A percentile compares a stretch with the other conserved stretches of the same genome.
Evolutionary conservation across 1,140 invertebrate species (phyloP).

Genomic region (Bombus vancouverensis): DNA sequence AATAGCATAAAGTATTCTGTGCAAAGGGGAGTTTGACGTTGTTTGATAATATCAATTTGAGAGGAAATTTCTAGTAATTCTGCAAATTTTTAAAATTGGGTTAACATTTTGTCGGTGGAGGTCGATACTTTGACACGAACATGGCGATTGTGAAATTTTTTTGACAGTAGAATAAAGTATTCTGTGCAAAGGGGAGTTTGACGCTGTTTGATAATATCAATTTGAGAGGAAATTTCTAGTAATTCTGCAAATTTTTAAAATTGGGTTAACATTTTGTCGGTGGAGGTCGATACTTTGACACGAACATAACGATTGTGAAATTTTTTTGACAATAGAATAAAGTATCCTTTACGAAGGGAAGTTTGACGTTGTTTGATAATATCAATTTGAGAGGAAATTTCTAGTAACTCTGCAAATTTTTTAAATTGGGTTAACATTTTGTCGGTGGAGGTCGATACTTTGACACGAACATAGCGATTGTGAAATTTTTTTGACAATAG

Average conservation of each 20-base stretch:
- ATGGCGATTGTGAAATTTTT: neutral
- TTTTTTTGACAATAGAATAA: neutral
- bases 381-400: neutral
- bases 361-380: neutral
- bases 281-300: neutral
- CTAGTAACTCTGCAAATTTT: neutral
- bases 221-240: neutral
- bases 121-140: neutral
- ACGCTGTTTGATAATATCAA: neutral
- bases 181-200: too few species aligned
- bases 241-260: neutral
- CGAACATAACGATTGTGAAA: neutral
- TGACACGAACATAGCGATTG: neutral
- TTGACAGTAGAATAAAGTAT: too few species aligned
- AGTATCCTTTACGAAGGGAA: too few species aligned
- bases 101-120: neutral
- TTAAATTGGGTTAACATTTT: neutral
- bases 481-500: neutral
- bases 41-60: neutral
- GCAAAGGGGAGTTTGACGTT: too few species aligned
- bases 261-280: neutral
- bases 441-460: neutral
- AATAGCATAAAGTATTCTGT: too few species aligned
- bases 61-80: neutral
- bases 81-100: neutral